Conservation (phyloP, 1,140 invertebrate species). For the Archegozetes longisetosus region DNA sequence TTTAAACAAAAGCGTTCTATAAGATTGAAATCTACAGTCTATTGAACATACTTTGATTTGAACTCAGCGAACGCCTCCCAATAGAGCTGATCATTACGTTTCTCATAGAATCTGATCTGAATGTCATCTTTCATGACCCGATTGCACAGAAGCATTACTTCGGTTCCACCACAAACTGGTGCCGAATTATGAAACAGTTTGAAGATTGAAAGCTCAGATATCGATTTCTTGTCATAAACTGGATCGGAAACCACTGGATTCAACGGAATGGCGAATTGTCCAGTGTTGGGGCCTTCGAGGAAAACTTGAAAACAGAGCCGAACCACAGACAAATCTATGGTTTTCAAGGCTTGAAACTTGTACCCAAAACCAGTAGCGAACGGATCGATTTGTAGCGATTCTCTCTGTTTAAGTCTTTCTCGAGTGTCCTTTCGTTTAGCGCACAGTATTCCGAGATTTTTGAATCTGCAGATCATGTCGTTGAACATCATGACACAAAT, state of each 20-base stretch:
- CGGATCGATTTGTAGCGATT: too few relatives aligned
- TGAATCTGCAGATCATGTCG: constrained; percentile 38
- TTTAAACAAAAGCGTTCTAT: too few relatives aligned
- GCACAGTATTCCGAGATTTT: constrained; percentile 88
- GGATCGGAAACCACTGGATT: constrained; percentile 69
- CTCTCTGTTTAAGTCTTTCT: too few relatives aligned
- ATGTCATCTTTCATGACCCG: too few relatives aligned
- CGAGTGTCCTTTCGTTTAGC: constrained; percentile 87
- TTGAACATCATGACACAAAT: constrained; percentile 48
- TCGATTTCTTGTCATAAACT: constrained; percentile 87
- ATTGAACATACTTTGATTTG: constrained; percentile 53
- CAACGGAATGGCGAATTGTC: constrained; percentile 58
- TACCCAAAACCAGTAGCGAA: constrained; percentile 45
- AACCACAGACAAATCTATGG: constrained; percentile 28
- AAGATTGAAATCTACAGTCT: too few relatives aligned
- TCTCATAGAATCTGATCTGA: too few relatives aligned
- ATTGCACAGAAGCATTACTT: too few relatives aligned
- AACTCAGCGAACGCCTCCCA: constrained; percentile 79
- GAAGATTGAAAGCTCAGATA: constrained; percentile 73
- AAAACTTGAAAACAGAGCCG: constrained; percentile 90
- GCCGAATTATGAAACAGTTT: constrained; percentile 63
- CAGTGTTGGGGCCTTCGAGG: constrained; percentile 49
- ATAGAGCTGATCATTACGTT: constrained; percentile 42
- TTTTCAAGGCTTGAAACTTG: constrained; percentile 1
- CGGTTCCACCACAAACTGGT: too few relatives aligned